These are phyloP conservation scores for Smutsia temminckii DNA, from an alignment of 2,797 vertebrate species.

Conservation along the genomic window DNA sequence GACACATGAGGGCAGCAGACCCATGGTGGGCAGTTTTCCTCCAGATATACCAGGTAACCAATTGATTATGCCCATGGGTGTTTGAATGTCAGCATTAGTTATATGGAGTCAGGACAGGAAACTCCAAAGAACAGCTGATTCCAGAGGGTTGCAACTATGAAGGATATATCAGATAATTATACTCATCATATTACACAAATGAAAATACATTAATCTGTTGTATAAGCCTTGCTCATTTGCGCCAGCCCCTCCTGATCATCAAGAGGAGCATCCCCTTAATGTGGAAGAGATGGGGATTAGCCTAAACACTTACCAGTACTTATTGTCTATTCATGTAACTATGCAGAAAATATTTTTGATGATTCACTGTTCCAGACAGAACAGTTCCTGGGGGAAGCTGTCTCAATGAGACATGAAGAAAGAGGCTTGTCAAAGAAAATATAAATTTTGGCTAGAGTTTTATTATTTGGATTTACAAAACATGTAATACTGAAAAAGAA, in stretches of 20 bases:
- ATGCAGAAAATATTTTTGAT: conserved; percentile 5
- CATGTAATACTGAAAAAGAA: not conserved
- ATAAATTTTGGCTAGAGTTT: not conserved
- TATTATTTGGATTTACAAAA: not conserved
- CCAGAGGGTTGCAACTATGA: not conserved
- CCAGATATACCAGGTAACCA: not conserved
- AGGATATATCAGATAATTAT: not conserved
- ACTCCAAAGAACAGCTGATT: not conserved
- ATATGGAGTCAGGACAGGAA: not conserved
- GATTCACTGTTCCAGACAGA: not conserved
- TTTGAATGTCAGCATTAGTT: not conserved
- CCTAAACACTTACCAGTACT: not conserved
- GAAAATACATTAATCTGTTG: not conserved
- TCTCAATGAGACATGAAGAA: not conserved
- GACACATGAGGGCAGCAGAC: accelerated
- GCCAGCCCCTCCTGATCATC: not conserved
- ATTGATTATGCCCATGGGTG: not conserved
- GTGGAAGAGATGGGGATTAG: not conserved
- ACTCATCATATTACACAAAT: not conserved
- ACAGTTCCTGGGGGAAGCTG: not conserved
- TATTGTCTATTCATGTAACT: not conserved
- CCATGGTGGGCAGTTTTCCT: not conserved
- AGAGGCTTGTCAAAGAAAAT: not conserved
- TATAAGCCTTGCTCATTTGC: not conserved
- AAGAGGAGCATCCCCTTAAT: not conserved